Evolutionary conservation across 1,140 invertebrate genomes (phyloP).

Genomic region (Megalopta genalis): DNA sequence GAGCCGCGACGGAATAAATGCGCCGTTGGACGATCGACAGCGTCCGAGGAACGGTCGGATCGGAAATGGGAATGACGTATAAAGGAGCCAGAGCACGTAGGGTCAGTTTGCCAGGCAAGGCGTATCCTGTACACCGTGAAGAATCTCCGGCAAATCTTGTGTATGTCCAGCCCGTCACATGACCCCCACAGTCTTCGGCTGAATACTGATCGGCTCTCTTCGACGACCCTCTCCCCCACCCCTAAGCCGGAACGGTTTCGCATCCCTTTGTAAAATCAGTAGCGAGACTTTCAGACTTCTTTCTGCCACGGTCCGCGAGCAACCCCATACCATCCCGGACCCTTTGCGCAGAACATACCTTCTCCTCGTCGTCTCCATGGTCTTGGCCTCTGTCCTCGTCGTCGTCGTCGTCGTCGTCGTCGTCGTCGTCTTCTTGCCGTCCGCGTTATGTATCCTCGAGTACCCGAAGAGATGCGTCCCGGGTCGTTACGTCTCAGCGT

Average conservation of each 20-base stretch:
- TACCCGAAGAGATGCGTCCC: constrained; percentile 11
- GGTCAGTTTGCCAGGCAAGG: constrained; percentile 67
- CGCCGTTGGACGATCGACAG: constrained; percentile 41
- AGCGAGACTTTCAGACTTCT: constrained; percentile 52
- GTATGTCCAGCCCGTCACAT: constrained; percentile 65
- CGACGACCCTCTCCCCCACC: constrained; percentile 15
- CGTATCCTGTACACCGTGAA: constrained; percentile 65
- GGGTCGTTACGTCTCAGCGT: constrained; percentile 39
- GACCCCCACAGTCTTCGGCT: constrained; percentile 55
- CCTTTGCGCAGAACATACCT: constrained; percentile 50
- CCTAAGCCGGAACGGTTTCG: constrained; percentile 44
- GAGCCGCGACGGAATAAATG: constrained; percentile 51
- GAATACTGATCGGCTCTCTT: constrained; percentile 62
- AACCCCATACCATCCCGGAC: constrained; percentile 8
- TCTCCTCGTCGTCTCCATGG: background rate
- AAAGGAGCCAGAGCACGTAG: constrained; percentile 69
- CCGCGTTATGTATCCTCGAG: constrained; percentile 47
- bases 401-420: constrained; percentile 18
- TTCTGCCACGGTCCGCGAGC: constrained; percentile 39
- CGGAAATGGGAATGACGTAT: constrained; percentile 67
- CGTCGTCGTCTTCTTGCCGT: background rate
- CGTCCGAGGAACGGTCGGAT: constrained; percentile 52
- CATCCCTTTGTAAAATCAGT: constrained; percentile 69
- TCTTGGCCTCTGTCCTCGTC: constrained; percentile 1
- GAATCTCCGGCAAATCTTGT: constrained; percentile 68